A percentile compares a stretch with the other conserved stretches of the same genome.
These are phyloP conservation scores for Hydriomena furcata DNA, from an alignment of 2,888 invertebrate species.

Conservation along the genomic window DNA sequence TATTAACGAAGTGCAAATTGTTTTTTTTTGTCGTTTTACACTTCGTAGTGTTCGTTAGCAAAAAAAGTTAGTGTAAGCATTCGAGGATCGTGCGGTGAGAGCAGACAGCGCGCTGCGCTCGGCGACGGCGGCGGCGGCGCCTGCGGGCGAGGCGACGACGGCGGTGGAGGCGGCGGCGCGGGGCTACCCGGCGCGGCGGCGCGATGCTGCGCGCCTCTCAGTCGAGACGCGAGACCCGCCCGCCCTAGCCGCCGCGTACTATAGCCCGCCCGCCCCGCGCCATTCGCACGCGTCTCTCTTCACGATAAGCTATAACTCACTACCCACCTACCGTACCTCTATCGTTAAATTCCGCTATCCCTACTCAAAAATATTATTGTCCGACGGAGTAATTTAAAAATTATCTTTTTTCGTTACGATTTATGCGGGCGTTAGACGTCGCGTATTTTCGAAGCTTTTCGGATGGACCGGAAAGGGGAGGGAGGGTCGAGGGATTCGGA, in stretches of 20 bases:
- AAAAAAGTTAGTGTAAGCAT: neutral
- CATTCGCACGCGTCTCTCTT: constrained; percentile 60
- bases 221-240: constrained; percentile 85
- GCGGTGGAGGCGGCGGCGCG: constrained; percentile 49
- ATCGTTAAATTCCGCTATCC: constrained; percentile 45
- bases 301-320: constrained; percentile 54
- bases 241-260: constrained; percentile 79
- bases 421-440: constrained; percentile 69
- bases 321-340: constrained; percentile 56
- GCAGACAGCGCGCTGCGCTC: constrained; percentile 21
- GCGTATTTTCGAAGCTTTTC: constrained; percentile 80
- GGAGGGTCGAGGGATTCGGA: constrained; percentile 73
- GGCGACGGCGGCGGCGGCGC: constrained; percentile 39
- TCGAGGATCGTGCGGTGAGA: constrained; percentile 9
- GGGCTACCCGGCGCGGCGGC: constrained; percentile 76
- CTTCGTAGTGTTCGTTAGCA: constrained; percentile 2
- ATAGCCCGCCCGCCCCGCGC: constrained; percentile 74
- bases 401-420: constrained; percentile 51
- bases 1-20: too few relatives aligned
- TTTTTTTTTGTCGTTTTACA: too few relatives aligned
- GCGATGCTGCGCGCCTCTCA: constrained; percentile 87
- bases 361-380: constrained; percentile 41
- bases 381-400: constrained; percentile 44
- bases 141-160: constrained; percentile 43
- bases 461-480: constrained; percentile 73